Percentiles rank a stretch among this genome's conserved stretches.
Evolutionary conservation across 1,140 invertebrate genomes (phyloP).

Genomic region (Hetaerina americana): DNA sequence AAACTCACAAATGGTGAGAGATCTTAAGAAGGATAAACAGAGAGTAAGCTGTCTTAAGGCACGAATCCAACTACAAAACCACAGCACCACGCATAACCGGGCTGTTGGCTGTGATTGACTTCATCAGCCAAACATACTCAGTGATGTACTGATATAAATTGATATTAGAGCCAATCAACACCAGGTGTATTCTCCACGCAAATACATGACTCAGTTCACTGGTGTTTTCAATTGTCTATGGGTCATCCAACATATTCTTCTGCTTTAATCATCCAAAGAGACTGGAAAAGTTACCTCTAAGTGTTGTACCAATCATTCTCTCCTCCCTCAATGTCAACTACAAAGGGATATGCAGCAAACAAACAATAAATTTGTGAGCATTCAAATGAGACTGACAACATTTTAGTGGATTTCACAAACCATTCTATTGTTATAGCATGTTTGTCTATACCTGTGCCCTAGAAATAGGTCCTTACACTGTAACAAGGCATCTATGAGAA

Average conservation of each 20-base stretch:
- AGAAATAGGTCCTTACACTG: constrained; percentile 15
- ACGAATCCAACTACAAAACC: constrained; percentile 14
- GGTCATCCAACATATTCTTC: background rate
- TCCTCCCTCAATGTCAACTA: constrained; percentile 7
- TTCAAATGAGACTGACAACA: constrained; percentile 4
- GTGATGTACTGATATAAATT: background rate
- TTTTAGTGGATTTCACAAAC: constrained; percentile 4
- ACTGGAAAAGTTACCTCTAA: background rate
- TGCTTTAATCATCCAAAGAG: background rate
- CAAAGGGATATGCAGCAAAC: constrained; percentile 5
- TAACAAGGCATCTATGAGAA: constrained; percentile 16
- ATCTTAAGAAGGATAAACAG: background rate
- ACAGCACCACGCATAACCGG: background rate
- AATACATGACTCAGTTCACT: background rate
- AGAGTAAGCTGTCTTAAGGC: constrained; percentile 14
- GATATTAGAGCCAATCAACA: background rate
- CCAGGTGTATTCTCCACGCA: background rate
- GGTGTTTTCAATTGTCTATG: background rate
- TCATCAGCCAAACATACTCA: background rate
- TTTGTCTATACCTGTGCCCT: constrained; percentile 5
- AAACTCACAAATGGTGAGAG: background rate
- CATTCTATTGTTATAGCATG: background rate
- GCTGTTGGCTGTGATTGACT: background rate
- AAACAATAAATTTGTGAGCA: constrained; percentile 5
- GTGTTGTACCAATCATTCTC: constrained; percentile 2